Percentiles rank a stretch among this genome's conserved stretches.
phyloP scores from a whole-genome alignment of 1,140 invertebrate genomes.

The Caenorhabditis tropicalis region DNA sequence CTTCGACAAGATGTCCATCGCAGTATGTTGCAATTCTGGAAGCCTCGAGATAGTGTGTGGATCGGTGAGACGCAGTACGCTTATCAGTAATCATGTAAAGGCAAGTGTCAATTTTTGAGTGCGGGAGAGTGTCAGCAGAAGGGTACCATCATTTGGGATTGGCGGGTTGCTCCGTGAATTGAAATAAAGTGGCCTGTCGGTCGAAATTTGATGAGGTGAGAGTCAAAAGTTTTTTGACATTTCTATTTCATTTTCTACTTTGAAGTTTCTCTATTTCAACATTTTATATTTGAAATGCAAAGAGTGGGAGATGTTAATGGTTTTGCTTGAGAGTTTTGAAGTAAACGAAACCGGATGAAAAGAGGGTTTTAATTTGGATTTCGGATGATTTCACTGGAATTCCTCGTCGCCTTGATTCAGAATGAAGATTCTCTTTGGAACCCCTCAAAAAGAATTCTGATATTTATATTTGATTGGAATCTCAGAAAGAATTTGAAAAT shows the following conservation, averaged over 20 bases:
- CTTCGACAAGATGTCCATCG: conserved; percentile 39
- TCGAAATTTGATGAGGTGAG: background rate
- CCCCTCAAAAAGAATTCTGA: no score
- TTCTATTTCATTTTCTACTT: conserved; percentile 13
- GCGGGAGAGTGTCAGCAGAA: conserved; percentile 21
- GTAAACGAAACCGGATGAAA: no score
- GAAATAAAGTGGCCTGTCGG: background rate
- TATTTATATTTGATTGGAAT: background rate
- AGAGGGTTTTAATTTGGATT: no score
- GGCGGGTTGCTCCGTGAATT: background rate
- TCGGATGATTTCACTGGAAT: no score
- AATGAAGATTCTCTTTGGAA: no score
- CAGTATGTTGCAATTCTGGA: conserved; percentile 37
- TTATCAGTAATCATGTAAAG: conserved; percentile 16
- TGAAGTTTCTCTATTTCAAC: background rate
- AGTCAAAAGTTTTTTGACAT: conserved; percentile 14
- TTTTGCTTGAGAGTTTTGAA: no score
- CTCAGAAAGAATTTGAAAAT: background rate
- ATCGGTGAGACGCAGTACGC: conserved; percentile 4
- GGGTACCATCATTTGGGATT: conserved; percentile 32
- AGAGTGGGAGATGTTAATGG: background rate
- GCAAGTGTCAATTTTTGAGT: conserved; percentile 31
- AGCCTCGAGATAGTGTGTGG: background rate
- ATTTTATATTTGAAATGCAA: background rate
- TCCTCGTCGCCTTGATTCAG: no score